phyloP scores from a whole-genome alignment of 2,113 vertebrate genomes.

The Podocnemis expansa region DNA sequence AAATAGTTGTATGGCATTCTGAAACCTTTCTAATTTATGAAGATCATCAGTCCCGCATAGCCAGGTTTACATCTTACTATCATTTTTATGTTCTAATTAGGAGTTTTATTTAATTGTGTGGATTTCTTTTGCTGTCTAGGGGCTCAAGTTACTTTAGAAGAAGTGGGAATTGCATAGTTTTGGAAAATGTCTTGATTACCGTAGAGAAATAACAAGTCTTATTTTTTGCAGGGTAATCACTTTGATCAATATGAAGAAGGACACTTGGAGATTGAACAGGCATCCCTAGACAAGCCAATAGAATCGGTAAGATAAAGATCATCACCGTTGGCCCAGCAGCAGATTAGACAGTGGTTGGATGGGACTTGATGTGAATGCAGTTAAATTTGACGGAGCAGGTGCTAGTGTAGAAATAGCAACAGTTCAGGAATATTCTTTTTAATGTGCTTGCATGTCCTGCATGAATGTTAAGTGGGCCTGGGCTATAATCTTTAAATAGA shows the following conservation, averaged over 20 bases:
- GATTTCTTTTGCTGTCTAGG: background rate
- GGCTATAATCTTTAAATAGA: conserved; percentile 34
- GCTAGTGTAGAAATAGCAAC: background rate
- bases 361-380: conserved; percentile 83
- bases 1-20: background rate
- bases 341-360: conserved; percentile 71
- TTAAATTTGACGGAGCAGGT: background rate
- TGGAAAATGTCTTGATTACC: background rate
- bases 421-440: conserved; percentile 22
- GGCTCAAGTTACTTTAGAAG: too few relatives aligned
- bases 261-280: conserved; percentile 98
- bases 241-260: conserved; percentile 99
- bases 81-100: fast-evolving
- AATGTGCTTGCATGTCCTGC: conserved; percentile 66
- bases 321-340: conserved; percentile 65
- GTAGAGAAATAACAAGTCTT: conserved; percentile 29
- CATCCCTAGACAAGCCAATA: conserved; percentile 98
- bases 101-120: background rate
- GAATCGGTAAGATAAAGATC: conserved; percentile 94
- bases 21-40: background rate
- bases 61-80: fast-evolving
- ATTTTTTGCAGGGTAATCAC: conserved; percentile 92
- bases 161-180: fast-evolving
- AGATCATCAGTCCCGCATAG: background rate
- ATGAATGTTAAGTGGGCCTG: conserved; percentile 26